These are phyloP conservation scores for Hoplias malabaricus DNA, from an alignment of 2,113 vertebrate genomes.

Conservation along the genomic window DNA sequence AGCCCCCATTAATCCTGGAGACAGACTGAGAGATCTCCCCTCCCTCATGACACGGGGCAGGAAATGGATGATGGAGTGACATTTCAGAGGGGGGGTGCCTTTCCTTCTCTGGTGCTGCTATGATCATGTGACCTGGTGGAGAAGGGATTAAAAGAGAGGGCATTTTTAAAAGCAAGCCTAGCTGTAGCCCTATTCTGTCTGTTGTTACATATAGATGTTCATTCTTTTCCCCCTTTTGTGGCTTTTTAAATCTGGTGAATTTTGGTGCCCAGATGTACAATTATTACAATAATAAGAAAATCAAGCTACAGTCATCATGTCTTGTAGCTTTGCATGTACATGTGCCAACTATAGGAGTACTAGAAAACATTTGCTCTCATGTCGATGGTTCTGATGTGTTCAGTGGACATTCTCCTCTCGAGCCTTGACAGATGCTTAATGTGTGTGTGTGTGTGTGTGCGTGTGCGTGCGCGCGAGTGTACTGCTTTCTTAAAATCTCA, in stretches of 20 bases:
- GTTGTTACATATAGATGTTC: constrained; percentile 53
- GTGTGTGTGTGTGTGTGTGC: background rate
- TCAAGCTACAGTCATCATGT: constrained; percentile 61
- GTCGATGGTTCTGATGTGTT: constrained; percentile 44
- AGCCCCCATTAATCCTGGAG: constrained; percentile 95
- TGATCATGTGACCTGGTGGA: constrained; percentile 76
- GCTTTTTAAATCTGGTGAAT: constrained; percentile 66
- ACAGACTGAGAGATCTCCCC: constrained; percentile 78
- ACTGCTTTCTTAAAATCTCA: background rate
- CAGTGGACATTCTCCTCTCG: constrained; percentile 43
- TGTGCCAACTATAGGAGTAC: constrained; percentile 81
- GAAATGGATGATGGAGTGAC: constrained; percentile 70
- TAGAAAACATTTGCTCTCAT: constrained; percentile 48
- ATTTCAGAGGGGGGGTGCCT: constrained; percentile 66
- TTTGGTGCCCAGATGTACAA: constrained; percentile 25
- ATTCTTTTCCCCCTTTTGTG: constrained; percentile 67
- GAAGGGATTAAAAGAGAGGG: constrained; percentile 73
- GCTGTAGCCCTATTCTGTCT: constrained; percentile 76
- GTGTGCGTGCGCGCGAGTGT: constrained; percentile 5
- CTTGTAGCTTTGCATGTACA: constrained; percentile 91
- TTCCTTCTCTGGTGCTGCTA: constrained; percentile 82
- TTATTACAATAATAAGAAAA: constrained; percentile 40
- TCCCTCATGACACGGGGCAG: constrained; percentile 45
- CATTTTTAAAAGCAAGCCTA: constrained; percentile 70
- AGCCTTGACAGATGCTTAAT: constrained; percentile 37